Base-by-base conservation (phyloP, 2,888 invertebrate species). In the Phaonia tiefii region DNA sequence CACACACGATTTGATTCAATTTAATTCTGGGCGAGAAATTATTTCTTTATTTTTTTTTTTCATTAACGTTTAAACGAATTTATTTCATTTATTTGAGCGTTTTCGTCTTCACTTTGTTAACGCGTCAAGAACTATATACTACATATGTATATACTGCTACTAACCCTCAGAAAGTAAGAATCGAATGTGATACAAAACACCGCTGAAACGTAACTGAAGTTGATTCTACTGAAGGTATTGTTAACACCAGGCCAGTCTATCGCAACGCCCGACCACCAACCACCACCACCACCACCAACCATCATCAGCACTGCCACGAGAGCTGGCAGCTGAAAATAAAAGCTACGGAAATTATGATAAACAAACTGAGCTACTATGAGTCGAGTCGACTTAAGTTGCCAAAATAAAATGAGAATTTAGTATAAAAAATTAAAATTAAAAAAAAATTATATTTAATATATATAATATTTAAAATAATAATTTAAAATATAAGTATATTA, bases 131-230 rank as follows among this genome's bases (percentile, higher is more conserved):
- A n/a, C n/a, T n/a, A n/a, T n/a, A n/a, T n/a, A n/a, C n/a, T n/a
- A n/a, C n/a, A n/a, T n/a, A n/a, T n/a, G n/a, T n/a, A n/a, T n/a
- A n/a, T n/a, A n/a, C n/a, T n/a, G n/a, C n/a, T 74, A 77, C 80
- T 81, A 74, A 75, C 78, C 72, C 73, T 75, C 65, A 15, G 60
- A 67, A 66, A 63, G 31, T 25, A 39, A 46, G 66, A 76, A 66
- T 65, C 31, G 54, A 60, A 60, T 60, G 69, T 66, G 76, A 66
- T 71, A 73, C 76, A 58, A 79, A 78, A 77, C 84, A 82, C 83
- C 82, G 83, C 82, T 76, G 83, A 84, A 84, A 83, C 77, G 74
- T 82, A 77, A 85, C 84, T 85, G 82, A 85, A 83, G 65, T 67
- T 67, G 39, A 37, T 75, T 46, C 49, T 77, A 63, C 71, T 20